Evolutionary conservation across 2,888 invertebrate species (phyloP).

Genomic region (Drosophila conformis): DNA sequence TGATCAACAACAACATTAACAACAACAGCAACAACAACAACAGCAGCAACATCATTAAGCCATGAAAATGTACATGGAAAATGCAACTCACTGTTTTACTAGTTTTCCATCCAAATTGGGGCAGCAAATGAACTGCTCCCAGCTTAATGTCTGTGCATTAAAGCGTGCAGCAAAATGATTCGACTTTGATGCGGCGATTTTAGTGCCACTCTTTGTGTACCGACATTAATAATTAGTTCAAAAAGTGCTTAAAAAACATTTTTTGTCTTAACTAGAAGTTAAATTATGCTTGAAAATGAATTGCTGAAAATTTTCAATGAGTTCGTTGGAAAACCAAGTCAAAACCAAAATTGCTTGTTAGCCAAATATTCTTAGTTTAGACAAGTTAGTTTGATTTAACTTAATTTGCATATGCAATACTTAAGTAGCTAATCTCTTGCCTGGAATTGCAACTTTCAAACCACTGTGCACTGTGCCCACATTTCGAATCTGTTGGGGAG

Average conservation of each 20-base stretch:
- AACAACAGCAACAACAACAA: constrained; percentile 23
- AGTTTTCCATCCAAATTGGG: constrained; percentile 33
- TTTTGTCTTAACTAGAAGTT: neutral
- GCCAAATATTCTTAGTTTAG: neutral
- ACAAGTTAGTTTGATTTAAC: neutral
- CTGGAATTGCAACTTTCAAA: neutral
- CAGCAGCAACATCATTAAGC: constrained; percentile 34
- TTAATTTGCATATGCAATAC: neutral
- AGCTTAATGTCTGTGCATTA: constrained; percentile 22
- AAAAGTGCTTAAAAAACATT: neutral
- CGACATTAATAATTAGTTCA: neutral
- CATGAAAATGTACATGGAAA: constrained; percentile 24
- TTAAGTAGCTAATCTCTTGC: neutral
- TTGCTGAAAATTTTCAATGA: neutral
- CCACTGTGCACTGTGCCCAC: constrained; percentile 55
- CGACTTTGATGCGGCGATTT: neutral
- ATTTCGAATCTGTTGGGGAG: constrained; percentile 22
- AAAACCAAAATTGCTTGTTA: neutral
- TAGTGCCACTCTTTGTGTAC: neutral
- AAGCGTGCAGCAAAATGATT: constrained; percentile 30
- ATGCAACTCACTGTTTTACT: constrained; percentile 33
- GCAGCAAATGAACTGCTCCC: constrained; percentile 26
- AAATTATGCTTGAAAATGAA: neutral
- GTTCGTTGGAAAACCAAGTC: neutral
- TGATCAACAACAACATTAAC: constrained; percentile 22